These are phyloP conservation scores for Mugil cephalus DNA, from an alignment of 2,113 vertebrate species.

Conservation along the genomic window DNA sequence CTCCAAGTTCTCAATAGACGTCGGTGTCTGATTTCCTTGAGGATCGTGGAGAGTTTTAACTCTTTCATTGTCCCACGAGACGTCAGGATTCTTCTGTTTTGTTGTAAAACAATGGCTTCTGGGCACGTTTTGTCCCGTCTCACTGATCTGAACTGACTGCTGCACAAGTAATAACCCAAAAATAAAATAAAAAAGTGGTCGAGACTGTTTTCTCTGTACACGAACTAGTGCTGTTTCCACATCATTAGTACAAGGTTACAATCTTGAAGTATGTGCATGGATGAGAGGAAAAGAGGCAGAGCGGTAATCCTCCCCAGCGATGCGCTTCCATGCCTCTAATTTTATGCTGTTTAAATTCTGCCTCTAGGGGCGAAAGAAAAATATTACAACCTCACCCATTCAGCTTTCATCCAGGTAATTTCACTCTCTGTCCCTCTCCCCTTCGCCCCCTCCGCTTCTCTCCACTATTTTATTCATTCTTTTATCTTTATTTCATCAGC, in stretches of 20 bases:
- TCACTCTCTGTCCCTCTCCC: constrained; percentile 18
- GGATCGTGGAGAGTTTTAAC: no score
- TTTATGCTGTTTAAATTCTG: not conserved
- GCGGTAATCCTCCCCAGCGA: not conserved
- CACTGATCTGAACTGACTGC: constrained; percentile 3
- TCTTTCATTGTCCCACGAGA: no score
- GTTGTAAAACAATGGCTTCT: no score
- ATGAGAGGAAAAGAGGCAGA: not conserved
- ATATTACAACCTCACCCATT: not conserved
- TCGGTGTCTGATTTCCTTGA: no score
- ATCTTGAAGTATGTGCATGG: not conserved
- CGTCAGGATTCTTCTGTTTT: no score
- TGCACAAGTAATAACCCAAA: not conserved
- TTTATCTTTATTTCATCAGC: constrained; percentile 77
- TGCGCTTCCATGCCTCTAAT: not conserved
- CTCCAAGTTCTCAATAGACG: no score
- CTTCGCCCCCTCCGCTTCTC: constrained; percentile 17
- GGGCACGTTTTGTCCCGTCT: not conserved
- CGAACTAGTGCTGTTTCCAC: not conserved
- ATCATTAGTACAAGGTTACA: not conserved
- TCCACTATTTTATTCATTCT: constrained; percentile 56
- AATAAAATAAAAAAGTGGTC: not conserved
- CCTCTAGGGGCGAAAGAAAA: not conserved
- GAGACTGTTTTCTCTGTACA: not conserved
- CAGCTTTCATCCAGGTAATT: constrained; percentile 9